Base-by-base conservation (phyloP, 2,113 vertebrate species). In the Gnathonemus longibarbis region DNA sequence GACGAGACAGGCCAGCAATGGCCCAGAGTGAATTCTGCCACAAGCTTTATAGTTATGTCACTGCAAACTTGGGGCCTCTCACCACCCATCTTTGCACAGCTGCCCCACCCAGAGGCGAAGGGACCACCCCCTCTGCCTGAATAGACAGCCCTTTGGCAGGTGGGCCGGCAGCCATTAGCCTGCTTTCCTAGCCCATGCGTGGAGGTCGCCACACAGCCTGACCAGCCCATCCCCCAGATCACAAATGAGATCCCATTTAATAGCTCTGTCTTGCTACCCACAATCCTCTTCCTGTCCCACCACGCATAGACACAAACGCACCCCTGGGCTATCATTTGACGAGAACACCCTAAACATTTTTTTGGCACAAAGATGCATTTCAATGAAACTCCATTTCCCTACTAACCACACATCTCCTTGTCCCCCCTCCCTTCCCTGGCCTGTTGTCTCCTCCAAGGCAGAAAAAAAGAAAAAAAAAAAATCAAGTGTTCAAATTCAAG, bases 401-500 rank as follows among this genome's bases (percentile, higher is more conserved):
- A 39, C 19, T 91, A 90, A 84, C 45, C 62, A 46, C 66, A 53
- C 56, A 77, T 90, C 84, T 58, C 62, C 46, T 91, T 89, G 83
- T 91, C 90, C 84, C 86, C 24, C n/a, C 62, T 94, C 58, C 24
- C 42, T 91, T 88, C 90, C 52, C 31, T 91, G 87, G 84, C 94
- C 90, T 92, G 90, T 93, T 93, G 88, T 93, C 91, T 91, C 92
- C 90, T 91, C 89, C 80, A 46, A 86, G 87, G 93, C 86, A 89
- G 84, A 92, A 91, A 83, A 95, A 94, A 94, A 90, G 49, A 74
- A 84, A 62, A 87, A 84, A 87, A 90, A 91, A 92, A 93, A 91
- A 91, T 92, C 90, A 92, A 91, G 90, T 93, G 91, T 94, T 95
- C 92, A 94, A 96, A 95, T 96, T 96, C 96, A 96, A 96, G 96